Percentiles rank a stretch among this genome's conserved stretches.
Conservation (phyloP, 2,113 vertebrate genomes). For the Myrmecobius fasciatus region DNA sequence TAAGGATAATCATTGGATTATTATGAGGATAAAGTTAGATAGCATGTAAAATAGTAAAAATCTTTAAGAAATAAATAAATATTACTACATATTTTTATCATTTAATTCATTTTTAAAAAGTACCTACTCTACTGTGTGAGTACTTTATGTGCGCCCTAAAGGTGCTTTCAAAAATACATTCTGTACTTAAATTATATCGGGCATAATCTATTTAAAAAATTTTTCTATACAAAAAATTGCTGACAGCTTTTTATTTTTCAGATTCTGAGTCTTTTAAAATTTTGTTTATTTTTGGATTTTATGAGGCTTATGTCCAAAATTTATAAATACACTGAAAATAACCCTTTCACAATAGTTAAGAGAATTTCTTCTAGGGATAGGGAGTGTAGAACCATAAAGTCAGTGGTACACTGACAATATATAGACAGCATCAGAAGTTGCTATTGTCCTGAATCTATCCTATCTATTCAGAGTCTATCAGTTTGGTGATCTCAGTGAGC, state of each 20-base stretch:
- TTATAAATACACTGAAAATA: not conserved
- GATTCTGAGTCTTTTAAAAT: not conserved
- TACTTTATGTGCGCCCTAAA: not conserved
- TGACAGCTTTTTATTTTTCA: not conserved
- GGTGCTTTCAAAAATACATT: not conserved
- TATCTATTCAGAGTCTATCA: not conserved
- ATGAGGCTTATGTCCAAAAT: not conserved
- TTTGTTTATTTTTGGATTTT: not conserved
- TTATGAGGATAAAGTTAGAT: not conserved
- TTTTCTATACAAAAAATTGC: not conserved
- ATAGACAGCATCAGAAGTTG: not conserved
- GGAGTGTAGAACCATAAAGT: not conserved
- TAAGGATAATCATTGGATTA: not conserved
- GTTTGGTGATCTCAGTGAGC: not conserved
- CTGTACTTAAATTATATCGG: not conserved
- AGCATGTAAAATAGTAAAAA: not conserved
- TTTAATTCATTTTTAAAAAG: not conserved
- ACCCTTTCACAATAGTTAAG: not conserved
- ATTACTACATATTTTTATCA: too few relatives aligned
- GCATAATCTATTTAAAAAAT: not conserved
- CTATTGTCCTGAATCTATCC: too few relatives aligned
- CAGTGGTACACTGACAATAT: not conserved
- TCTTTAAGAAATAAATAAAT: not conserved
- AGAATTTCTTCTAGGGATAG: not conserved
- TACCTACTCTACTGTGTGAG: not conserved